Evolutionary conservation across 2,113 vertebrate species (phyloP).

Genomic region (Actinemys pallida): DNA sequence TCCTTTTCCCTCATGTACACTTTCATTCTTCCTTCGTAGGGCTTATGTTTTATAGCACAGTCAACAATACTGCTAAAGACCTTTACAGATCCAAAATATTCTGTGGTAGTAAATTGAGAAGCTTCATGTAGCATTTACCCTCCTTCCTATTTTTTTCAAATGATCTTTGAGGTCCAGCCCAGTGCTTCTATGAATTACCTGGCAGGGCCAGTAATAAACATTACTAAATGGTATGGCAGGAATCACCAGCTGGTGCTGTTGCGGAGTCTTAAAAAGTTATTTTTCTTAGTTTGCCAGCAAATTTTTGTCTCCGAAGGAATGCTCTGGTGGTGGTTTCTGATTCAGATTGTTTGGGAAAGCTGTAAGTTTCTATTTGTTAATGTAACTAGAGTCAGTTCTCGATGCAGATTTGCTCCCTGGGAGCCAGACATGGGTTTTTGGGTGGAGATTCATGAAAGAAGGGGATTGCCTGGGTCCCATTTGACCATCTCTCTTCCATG

Average conservation of each 20-base stretch:
- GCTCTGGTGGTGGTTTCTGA: background rate
- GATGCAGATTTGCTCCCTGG: background rate
- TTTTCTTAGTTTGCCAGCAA: background rate
- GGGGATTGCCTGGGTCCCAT: background rate
- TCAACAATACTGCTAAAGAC: background rate
- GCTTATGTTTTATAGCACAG: background rate
- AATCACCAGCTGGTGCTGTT: background rate
- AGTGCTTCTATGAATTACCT: background rate
- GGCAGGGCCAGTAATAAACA: background rate
- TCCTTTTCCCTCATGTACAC: background rate
- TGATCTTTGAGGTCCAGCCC: background rate
- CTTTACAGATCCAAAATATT: background rate
- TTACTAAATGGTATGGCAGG: background rate
- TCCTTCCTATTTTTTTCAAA: background rate
- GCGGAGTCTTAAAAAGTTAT: background rate
- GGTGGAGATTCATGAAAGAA: background rate
- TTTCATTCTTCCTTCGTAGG: background rate
- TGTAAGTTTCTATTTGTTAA: background rate
- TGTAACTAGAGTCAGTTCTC: background rate
- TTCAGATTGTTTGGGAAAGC: background rate
- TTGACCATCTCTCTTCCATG: background rate
- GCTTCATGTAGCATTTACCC: background rate
- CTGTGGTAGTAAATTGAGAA: background rate
- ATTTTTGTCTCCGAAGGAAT: background rate
- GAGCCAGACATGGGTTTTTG: background rate